Evolutionary conservation across 2,888 invertebrate species (phyloP), one percentile per base, ranked within the genome.

Genomic region (Spodoptera picta): DNA sequence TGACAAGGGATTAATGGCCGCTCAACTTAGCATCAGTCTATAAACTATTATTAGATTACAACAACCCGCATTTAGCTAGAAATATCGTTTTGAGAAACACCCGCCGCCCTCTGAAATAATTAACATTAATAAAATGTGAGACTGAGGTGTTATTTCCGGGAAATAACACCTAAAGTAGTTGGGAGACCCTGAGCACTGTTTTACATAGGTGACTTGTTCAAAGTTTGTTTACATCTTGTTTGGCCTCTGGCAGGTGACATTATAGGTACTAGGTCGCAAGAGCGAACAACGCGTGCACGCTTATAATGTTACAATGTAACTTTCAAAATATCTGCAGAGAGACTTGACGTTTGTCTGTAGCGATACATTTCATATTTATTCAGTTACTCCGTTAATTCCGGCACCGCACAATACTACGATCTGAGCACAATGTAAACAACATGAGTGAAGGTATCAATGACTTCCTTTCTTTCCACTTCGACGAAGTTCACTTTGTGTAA

Each of bases 401-500:
- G 65, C 73, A 72, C 73, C 74, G 56, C 55, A 73, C 71, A 73
- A 70, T 77, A 60, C 52, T 69, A 73, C 67, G 56, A 63, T 42
- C 23, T 63, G 56, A 41, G 56, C 73, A 60, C 69, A 69, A 78
- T 69, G 85, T 87, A 89, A 88, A 89, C 89, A 85, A 84, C 75
- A 79, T 76, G 80, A 69, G 75, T 68, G 75, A 80, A 80, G 65
- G 75, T 80, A 83, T 80, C 84, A 80, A 82, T 85, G 81, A 85
- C 83, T 85, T 86, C 89, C 88, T 82, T 86, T 87, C 85, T 87
- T 87, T 84, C 85, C 85, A 83, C 75, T 89, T 88, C 87, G 80
- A 31, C 79, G 86, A 87, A 87, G 79, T 82, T 82, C 81, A 79
- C 75, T 89, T 89, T 82, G 76, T 76, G 84, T 87, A 90, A 80